These are phyloP conservation scores for Pseudachorutes palmiensis DNA, from an alignment of 1,140 invertebrate species.

Conservation along the genomic window DNA sequence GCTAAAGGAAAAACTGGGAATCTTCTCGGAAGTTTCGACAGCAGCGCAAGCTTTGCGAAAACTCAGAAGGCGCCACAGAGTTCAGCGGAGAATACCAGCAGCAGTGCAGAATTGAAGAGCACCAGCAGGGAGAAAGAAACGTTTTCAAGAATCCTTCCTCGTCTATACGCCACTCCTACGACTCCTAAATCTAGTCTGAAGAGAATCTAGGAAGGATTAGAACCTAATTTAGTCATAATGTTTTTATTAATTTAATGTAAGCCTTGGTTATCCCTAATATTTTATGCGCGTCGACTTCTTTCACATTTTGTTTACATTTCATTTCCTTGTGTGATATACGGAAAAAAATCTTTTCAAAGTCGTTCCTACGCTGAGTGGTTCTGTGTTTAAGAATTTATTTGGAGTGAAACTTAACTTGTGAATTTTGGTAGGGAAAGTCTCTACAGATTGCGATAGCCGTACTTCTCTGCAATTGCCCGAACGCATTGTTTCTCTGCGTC, in stretches of 20 bases:
- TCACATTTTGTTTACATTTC: too few species aligned
- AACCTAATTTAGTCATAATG: too few species aligned
- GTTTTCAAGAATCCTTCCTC: conserved; percentile 3
- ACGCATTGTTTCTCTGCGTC: too few species aligned
- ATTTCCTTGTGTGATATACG: too few species aligned
- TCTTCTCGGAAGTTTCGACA: conserved; percentile 9
- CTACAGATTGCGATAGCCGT: too few species aligned
- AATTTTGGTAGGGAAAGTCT: too few species aligned
- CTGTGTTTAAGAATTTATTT: too few species aligned
- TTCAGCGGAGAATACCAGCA: neutral
- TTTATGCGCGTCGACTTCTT: neutral
- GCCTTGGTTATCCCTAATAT: neutral
- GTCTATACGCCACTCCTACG: neutral
- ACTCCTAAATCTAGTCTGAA: neutral
- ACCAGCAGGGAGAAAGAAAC: neutral
- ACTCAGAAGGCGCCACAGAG: neutral
- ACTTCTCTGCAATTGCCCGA: too few species aligned
- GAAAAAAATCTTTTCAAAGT: too few species aligned
- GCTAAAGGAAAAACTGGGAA: neutral
- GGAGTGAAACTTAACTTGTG: too few species aligned
- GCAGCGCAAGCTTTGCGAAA: neutral
- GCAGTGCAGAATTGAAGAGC: neutral
- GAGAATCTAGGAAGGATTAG: neutral
- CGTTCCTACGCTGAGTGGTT: too few species aligned
- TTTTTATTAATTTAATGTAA: too few species aligned